These are phyloP conservation scores for Zaprionus obscuricornis DNA, from an alignment of 2,888 invertebrate species.

Conservation along the genomic window DNA sequence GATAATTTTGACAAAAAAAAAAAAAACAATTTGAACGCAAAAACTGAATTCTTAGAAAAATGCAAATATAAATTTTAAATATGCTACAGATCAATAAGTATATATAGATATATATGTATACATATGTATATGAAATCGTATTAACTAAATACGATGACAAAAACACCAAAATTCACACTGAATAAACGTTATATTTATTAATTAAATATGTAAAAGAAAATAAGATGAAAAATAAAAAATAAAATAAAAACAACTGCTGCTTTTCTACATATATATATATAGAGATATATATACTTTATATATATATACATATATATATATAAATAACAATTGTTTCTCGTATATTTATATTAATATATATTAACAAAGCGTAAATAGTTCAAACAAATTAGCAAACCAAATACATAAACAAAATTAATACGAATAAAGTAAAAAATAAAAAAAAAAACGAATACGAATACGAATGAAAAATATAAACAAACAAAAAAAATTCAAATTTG, in stretches of 20 bases:
- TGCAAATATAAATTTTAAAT: conserved; percentile 42
- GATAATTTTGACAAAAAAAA: conserved; percentile 27
- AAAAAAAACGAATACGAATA: conserved; percentile 22
- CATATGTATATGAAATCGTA: conserved; percentile 35
- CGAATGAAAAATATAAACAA: conserved; percentile 26
- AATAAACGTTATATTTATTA: conserved; percentile 78
- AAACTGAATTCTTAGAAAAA: conserved; percentile 29
- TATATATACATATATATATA: conserved; percentile 41
- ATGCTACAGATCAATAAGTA: conserved; percentile 37
- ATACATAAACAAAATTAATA: conserved; percentile 63
- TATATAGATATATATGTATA: conserved; percentile 34
- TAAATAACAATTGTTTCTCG: conserved; percentile 69
- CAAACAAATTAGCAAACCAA: conserved; percentile 78
- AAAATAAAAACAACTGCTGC: conserved; percentile 59
- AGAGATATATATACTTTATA: conserved; percentile 34
- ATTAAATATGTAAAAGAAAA: conserved; percentile 67
- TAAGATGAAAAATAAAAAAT: conserved; percentile 52
- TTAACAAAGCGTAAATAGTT: conserved; percentile 64
- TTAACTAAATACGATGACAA: conserved; percentile 44
- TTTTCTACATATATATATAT: conserved; percentile 61
- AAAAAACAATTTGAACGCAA: conserved; percentile 2
- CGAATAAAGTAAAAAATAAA: conserved; percentile 20
- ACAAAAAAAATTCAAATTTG: conserved; percentile 27
- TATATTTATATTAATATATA: conserved; percentile 74
- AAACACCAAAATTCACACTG: conserved; percentile 75